phyloP scores from a whole-genome alignment of 2,888 invertebrate species.

The Toxonevra muliebris region DNA sequence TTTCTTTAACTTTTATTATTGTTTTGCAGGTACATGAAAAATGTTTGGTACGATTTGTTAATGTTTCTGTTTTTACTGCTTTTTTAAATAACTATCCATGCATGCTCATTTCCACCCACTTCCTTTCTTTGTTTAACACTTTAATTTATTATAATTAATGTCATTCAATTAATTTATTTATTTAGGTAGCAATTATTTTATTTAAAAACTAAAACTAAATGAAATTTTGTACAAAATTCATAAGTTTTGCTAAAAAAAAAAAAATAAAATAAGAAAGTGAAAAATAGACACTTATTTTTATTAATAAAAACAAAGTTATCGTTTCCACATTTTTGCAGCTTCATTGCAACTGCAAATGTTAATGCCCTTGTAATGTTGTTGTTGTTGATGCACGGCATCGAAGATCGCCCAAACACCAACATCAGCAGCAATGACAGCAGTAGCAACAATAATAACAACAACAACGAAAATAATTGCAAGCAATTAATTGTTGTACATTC shows the following conservation, averaged over 20 bases:
- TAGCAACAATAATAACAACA: not conserved
- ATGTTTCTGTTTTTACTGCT: too few relatives aligned
- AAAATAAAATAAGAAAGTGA: not conserved
- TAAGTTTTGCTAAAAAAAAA: conserved; percentile 20
- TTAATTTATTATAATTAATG: too few relatives aligned
- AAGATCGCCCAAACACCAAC: not conserved
- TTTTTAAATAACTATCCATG: too few relatives aligned
- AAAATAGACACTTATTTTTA: not conserved
- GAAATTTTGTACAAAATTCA: conserved; percentile 33
- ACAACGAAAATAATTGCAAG: too few relatives aligned
- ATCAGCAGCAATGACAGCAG: not conserved
- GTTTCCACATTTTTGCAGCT: conserved; percentile 32
- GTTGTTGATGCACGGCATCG: not conserved
- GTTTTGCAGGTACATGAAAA: too few relatives aligned
- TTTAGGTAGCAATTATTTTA: not conserved
- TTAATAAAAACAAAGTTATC: not conserved
- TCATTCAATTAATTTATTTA: too few relatives aligned
- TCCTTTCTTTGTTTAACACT: too few relatives aligned
- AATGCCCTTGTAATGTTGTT: not conserved
- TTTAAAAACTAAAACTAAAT: not conserved
- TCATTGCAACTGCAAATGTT: conserved; percentile 24
- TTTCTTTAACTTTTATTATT: too few relatives aligned
- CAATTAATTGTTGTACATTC: too few relatives aligned
- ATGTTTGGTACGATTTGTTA: too few relatives aligned
- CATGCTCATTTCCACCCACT: too few relatives aligned